These are phyloP conservation scores for Montifringilla adamsi DNA, from an alignment of 2,113 vertebrate genomes.

Conservation along the genomic window DNA sequence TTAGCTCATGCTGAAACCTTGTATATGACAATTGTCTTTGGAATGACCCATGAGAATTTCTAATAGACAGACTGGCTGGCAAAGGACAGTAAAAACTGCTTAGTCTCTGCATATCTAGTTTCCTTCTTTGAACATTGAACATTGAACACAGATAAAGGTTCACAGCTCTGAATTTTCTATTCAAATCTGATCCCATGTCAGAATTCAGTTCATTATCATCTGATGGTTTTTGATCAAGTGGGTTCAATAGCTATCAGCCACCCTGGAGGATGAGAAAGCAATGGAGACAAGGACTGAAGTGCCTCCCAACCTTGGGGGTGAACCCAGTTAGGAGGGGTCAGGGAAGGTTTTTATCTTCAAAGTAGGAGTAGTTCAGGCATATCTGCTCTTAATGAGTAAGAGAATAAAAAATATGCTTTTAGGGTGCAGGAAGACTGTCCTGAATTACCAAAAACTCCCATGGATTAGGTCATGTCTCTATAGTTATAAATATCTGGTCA, in stretches of 20 bases:
- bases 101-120: not conserved
- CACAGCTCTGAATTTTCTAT: not conserved
- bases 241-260: not conserved
- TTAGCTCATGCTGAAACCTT: not conserved
- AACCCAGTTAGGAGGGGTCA: not conserved
- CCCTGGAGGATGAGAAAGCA: not conserved
- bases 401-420: not conserved
- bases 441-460: not conserved
- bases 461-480: not conserved
- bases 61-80: not conserved
- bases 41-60: not conserved
- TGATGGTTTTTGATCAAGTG: not conserved
- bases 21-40: not conserved
- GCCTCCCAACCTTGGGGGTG: not conserved
- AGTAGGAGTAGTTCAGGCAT: not conserved
- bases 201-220: not conserved
- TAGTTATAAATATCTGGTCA: not conserved
- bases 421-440: not conserved
- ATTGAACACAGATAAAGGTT: not conserved
- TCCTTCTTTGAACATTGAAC: not conserved
- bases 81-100: not conserved
- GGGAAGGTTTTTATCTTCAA: not conserved
- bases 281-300: not conserved
- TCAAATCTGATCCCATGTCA: not conserved
- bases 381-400: not conserved